These are phyloP conservation scores for Coenonympha glycerion DNA, from an alignment of 2,888 invertebrate genomes.

Conservation along the genomic window DNA sequence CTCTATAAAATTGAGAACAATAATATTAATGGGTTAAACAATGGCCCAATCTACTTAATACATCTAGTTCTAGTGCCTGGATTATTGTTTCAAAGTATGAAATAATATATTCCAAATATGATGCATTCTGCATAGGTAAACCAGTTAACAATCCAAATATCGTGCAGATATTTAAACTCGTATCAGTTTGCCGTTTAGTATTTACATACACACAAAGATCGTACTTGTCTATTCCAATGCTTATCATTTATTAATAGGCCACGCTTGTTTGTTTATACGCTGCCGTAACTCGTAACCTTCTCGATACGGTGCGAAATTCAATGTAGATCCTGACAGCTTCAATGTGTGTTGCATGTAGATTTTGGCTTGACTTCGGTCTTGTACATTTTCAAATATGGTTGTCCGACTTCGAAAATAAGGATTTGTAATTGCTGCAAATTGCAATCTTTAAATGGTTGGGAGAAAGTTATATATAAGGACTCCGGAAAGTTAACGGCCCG, in stretches of 20 bases:
- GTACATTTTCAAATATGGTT: background rate
- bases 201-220: background rate
- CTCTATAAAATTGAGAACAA: too few species aligned
- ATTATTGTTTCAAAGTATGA: too few species aligned
- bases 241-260: constrained; percentile 16
- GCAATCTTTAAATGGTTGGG: too few species aligned
- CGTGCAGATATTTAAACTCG: background rate
- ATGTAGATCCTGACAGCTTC: constrained; percentile 21
- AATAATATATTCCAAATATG: too few species aligned
- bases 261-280: constrained; percentile 19
- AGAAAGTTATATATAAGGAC: too few species aligned
- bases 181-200: background rate
- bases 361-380: background rate
- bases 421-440: too few species aligned
- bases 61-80: too few species aligned
- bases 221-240: constrained; percentile 6
- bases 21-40: too few species aligned
- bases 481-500: too few species aligned
- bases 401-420: too few species aligned
- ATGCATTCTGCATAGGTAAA: too few species aligned
- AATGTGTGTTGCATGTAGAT: constrained; percentile 18
- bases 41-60: too few species aligned
- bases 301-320: constrained; percentile 38
- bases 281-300: constrained; percentile 31
- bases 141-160: background rate